Percentiles rank a stretch among this genome's conserved stretches.
phyloP scores from a whole-genome alignment of 2,113 vertebrate genomes.

The Cyanoramphus novaezelandiae region DNA sequence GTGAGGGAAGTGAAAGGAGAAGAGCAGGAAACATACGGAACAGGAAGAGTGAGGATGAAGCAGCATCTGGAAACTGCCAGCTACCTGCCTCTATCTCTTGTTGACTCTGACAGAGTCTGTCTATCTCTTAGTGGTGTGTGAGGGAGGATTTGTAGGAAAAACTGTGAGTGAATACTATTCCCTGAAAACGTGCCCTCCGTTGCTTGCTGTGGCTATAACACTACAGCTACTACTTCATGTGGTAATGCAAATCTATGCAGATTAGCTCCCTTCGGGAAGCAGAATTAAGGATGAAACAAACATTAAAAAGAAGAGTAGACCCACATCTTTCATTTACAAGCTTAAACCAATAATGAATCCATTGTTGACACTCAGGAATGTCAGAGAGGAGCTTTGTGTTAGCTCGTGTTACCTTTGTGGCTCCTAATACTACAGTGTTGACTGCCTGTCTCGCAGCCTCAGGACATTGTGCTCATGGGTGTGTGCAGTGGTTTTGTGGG shows the following conservation, averaged over 20 bases:
- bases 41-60: not conserved
- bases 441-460: not conserved
- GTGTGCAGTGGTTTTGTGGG: not conserved
- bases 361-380: not conserved
- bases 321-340: not conserved
- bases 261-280: not conserved
- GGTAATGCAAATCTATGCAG: not conserved
- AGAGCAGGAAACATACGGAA: not conserved
- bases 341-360: not conserved
- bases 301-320: not conserved
- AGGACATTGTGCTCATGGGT: not conserved
- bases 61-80: not conserved
- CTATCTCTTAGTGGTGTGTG: not conserved
- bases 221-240: not conserved
- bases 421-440: not conserved
- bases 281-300: not conserved
- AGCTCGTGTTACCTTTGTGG: not conserved
- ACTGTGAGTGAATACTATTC: not conserved
- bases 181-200: not conserved
- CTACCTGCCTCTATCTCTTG: not conserved
- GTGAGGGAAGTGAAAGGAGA: not conserved
- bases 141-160: not conserved
- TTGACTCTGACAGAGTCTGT: not conserved
- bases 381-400: not conserved
- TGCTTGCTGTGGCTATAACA: not conserved